Percentiles rank a stretch among this genome's conserved stretches.
These are phyloP conservation scores for Rhodinocichla rosea DNA, from an alignment of 2,113 vertebrate species.

Conservation along the genomic window DNA sequence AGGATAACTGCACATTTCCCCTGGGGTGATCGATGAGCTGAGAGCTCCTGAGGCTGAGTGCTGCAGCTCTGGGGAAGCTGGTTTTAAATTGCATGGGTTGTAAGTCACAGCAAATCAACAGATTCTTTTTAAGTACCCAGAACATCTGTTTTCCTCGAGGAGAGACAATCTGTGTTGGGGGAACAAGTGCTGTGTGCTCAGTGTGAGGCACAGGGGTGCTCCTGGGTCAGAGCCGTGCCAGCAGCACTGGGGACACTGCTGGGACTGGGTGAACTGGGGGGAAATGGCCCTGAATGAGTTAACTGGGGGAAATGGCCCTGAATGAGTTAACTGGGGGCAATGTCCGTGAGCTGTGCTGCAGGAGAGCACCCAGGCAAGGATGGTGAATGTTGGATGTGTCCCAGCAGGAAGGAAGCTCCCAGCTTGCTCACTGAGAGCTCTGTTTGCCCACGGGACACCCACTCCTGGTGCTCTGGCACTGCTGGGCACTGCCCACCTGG, in stretches of 20 bases:
- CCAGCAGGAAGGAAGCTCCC: not conserved
- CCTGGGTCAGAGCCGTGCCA: not conserved
- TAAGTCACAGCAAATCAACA: not conserved
- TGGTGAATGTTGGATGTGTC: too few species aligned
- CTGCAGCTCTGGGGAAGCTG: not conserved
- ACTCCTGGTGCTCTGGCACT: constrained; percentile 68
- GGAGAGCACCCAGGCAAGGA: accelerated
- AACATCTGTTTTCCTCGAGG: not conserved
- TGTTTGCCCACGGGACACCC: constrained; percentile 74
- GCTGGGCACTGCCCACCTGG: constrained; percentile 71
- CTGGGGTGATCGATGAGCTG: not conserved
- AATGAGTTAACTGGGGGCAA: not conserved
- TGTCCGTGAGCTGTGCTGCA: not conserved
- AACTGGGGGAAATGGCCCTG: too few species aligned
- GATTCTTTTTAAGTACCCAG: not conserved
- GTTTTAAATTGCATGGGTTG: not conserved
- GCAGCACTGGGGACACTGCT: not conserved
- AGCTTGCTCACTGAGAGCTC: constrained; percentile 76
- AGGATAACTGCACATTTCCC: accelerated
- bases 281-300: not conserved
- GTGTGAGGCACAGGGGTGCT: accelerated
- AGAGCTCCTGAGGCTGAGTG: not conserved
- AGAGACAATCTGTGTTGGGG: not conserved
- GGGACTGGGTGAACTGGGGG: not conserved
- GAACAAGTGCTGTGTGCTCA: accelerated